phyloP scores from a whole-genome alignment of 2,113 vertebrate species.

The Patagioenas fasciata region DNA sequence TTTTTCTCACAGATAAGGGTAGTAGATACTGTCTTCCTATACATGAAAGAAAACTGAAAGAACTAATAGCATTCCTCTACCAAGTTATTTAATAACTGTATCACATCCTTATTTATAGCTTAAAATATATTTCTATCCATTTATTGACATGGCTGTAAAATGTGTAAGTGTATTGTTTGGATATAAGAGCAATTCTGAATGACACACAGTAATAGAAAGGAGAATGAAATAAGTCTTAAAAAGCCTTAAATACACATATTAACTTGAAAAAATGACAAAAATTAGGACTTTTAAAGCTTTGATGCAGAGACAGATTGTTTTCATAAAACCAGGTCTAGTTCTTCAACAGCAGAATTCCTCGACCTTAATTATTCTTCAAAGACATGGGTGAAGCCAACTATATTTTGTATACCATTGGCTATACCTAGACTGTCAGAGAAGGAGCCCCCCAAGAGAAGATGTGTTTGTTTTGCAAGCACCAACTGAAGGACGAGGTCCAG shows the following conservation, averaged over 20 bases:
- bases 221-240: background rate
- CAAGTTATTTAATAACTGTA: background rate
- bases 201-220: background rate
- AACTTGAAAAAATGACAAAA: background rate
- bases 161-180: background rate
- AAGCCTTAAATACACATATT: background rate
- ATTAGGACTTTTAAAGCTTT: background rate
- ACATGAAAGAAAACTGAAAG: background rate
- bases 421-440: background rate
- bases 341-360: background rate
- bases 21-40: background rate
- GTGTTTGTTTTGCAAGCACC: background rate
- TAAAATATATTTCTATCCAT: background rate
- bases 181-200: background rate
- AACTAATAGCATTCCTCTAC: background rate
- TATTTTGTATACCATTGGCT: background rate
- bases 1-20: background rate
- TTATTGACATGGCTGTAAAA: background rate
- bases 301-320: background rate
- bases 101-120: background rate
- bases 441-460: background rate
- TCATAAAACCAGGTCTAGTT: background rate
- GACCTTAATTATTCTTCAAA: background rate
- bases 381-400: accelerated
- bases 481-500: background rate